Base-by-base conservation (phyloP, 2,113 vertebrate genomes). In the Pagrus major region DNA sequence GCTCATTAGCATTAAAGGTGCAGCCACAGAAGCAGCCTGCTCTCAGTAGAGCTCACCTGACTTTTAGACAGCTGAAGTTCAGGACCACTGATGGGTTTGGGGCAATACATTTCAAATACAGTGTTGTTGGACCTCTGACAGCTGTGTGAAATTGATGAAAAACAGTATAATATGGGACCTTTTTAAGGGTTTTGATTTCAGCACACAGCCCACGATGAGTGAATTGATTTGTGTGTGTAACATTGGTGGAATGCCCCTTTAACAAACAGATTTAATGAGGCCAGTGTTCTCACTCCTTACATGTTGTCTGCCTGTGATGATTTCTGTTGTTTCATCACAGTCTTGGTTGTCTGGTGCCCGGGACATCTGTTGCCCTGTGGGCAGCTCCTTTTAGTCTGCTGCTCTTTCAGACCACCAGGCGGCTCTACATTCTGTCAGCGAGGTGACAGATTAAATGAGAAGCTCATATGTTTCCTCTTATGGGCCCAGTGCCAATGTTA, bases 341-440 rank as follows among this genome's bases (percentile, higher is more conserved):
- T 41, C 29, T 39, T 47, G 39, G 61, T 70, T 49, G 58, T 63
- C 37, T 33, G 9, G 18, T 31, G 54, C n/a, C 33, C 18, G 21
- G 16, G 42, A 68, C 39, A 66, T 60, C 47, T 56, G 55, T 31
- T 74, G 47, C 63, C 60, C 60, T 6, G 31, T 65, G 46, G 37
- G 27, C 47, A 37, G 44, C 21, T 41, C 23, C 58, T 49, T n/a
- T 54, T 12, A 12, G 42, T 59, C 39, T 54, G 41, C 39, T 68
- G 39, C 41, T 69, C 73, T 67, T 44, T 63, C 18, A 31, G 60
- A 33, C 80, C 58, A 42, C 58, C 64, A 82, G 73, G 52, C 23
- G 29, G 76, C 78, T 81, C 68, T 64, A 52, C 58, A 25, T 76
- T 70, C 80, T 76, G 44, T 76, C 80, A 65, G 15, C 58, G 52